These are phyloP conservation scores for Cyrtodaria siliqua DNA, from an alignment of 2,888 invertebrate species.

Conservation along the genomic window DNA sequence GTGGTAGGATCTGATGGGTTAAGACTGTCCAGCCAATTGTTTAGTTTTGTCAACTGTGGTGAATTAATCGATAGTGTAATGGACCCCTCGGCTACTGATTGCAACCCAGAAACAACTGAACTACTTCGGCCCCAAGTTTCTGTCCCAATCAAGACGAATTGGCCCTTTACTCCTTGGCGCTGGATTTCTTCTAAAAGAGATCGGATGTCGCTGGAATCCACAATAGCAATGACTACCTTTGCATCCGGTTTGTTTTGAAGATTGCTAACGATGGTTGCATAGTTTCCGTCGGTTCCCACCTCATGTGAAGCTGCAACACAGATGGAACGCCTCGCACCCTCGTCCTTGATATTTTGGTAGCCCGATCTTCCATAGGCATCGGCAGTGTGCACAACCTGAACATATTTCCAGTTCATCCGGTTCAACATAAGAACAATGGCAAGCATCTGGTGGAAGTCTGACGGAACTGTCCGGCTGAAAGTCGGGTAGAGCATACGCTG, in stretches of 20 bases:
- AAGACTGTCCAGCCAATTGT: slow-evolving; percentile 61
- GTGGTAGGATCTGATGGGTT: slow-evolving; percentile 36
- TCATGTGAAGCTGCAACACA: slow-evolving; percentile 72
- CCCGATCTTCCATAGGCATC: slow-evolving; percentile 64
- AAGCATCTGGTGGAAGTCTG: slow-evolving; percentile 68
- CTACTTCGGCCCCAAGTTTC: slow-evolving; percentile 69
- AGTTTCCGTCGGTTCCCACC: slow-evolving; percentile 14
- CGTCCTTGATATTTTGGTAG: slow-evolving; percentile 42
- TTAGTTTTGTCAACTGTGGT: slow-evolving; percentile 55
- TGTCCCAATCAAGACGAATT: slow-evolving; percentile 74
- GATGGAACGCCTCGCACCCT: slow-evolving; percentile 52
- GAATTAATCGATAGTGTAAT: slow-evolving; percentile 67
- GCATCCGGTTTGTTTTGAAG: slow-evolving; percentile 69
- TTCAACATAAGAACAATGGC: slow-evolving; percentile 83
- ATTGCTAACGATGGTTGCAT: slow-evolving; percentile 56
- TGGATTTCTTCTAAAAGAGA: slow-evolving; percentile 65
- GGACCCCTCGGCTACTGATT: slow-evolving; percentile 70
- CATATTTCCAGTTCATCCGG: slow-evolving; percentile 84
- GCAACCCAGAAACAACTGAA: slow-evolving; percentile 58
- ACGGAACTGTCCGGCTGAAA: slow-evolving; percentile 75
- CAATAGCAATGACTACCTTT: slow-evolving; percentile 70
- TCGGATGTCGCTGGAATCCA: slow-evolving; percentile 45
- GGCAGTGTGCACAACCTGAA: slow-evolving; percentile 82
- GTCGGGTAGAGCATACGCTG: slow-evolving; percentile 67
- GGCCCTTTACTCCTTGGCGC: slow-evolving; percentile 44